These are phyloP conservation scores for Nephila pilipes DNA, from an alignment of 1,140 invertebrate species.

Conservation along the genomic window DNA sequence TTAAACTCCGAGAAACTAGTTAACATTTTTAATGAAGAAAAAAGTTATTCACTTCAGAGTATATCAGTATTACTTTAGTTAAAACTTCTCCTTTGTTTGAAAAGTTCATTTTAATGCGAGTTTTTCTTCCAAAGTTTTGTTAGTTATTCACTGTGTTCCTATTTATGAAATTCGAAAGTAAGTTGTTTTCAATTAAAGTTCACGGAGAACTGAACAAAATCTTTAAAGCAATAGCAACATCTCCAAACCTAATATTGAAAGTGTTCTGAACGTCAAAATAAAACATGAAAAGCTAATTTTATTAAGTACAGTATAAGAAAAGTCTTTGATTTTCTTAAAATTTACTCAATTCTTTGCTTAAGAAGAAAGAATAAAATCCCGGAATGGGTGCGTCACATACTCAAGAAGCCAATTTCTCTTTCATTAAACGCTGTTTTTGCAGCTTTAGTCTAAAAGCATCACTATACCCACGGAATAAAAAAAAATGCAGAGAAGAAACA, in stretches of 20 bases:
- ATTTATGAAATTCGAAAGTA: neutral
- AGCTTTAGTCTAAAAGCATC: constrained; percentile 60
- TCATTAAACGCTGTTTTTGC: constrained; percentile 65
- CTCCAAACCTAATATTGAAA: neutral
- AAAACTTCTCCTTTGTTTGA: no score
- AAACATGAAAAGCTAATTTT: constrained; percentile 40
- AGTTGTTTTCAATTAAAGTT: constrained; percentile 2
- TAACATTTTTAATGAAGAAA: no score
- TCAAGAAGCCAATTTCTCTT: constrained; percentile 55
- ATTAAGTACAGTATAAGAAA: neutral
- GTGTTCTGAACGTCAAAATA: neutral
- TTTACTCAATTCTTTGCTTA: constrained; percentile 24
- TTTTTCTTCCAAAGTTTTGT: neutral
- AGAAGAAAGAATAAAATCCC: neutral
- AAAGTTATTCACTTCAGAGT: no score
- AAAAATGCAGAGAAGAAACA: neutral
- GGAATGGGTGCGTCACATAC: constrained; percentile 13
- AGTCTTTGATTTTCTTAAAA: constrained; percentile 19
- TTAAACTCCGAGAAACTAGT: no score
- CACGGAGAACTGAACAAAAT: neutral
- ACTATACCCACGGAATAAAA: constrained; percentile 53
- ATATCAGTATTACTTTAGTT: no score
- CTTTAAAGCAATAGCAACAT: neutral
- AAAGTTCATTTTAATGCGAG: no score
- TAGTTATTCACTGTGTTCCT: neutral